Conservation (phyloP, 2,888 invertebrate species). For the Drosophila rellima region DNA sequence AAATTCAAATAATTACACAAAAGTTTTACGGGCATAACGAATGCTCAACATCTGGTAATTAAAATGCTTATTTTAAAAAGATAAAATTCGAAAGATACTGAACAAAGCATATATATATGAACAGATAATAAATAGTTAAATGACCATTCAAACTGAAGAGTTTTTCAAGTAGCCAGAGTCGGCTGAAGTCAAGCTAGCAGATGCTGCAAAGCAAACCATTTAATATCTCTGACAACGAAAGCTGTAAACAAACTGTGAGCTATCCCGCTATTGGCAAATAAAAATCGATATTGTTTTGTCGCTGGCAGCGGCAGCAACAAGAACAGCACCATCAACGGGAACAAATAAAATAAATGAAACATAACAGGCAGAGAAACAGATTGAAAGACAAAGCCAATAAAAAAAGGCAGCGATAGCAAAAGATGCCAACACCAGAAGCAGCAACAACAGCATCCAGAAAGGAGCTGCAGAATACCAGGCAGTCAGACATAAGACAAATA, state of each 20-base stretch:
- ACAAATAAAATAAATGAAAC: slow-evolving; percentile 72
- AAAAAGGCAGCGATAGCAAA: slow-evolving; percentile 47
- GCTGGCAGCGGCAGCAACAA: slow-evolving; percentile 37
- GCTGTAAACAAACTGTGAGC: slow-evolving; percentile 46
- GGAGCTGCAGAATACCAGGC: slow-evolving; percentile 30
- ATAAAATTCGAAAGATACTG: slow-evolving; percentile 8
- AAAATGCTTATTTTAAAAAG: slow-evolving; percentile 25
- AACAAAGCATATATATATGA: slow-evolving; percentile 9
- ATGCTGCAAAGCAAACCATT: slow-evolving; percentile 44
- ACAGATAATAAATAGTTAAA: slow-evolving; percentile 27
- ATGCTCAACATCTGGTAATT: slow-evolving; percentile 42
- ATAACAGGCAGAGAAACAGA: slow-evolving; percentile 49
- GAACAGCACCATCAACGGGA: slow-evolving; percentile 19
- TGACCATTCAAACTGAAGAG: slow-evolving; percentile 15
- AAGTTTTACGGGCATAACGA: slow-evolving; percentile 41
- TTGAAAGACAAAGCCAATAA: slow-evolving; percentile 70
- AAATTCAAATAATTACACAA: slow-evolving; percentile 62
- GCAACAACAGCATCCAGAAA: slow-evolving; percentile 11
- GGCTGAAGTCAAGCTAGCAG: slow-evolving; percentile 11
- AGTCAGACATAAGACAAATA: slow-evolving; percentile 29
- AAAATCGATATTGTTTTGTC: slow-evolving; percentile 59
- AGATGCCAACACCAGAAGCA: slow-evolving; percentile 41
- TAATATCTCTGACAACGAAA: slow-evolving; percentile 55
- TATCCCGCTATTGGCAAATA: slow-evolving; percentile 44
- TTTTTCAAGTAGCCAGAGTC: slow-evolving; percentile 34